Conservation (phyloP, 2,888 invertebrate genomes). For the Platynereis dumerilii region DNA sequence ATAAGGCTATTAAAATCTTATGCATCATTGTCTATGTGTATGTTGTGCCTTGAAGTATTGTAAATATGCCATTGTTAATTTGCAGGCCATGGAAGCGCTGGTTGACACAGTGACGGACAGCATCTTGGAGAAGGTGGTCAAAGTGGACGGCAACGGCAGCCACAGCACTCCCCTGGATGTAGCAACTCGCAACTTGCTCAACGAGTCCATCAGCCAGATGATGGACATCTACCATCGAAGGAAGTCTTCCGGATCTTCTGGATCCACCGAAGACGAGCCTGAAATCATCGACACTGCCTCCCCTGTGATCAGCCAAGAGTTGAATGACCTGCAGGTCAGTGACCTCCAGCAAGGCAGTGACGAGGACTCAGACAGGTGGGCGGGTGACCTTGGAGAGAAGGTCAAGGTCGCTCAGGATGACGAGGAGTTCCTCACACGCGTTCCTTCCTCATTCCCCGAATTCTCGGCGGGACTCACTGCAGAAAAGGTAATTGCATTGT, state of each 20-base stretch:
- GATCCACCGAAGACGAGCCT: slow-evolving; percentile 8
- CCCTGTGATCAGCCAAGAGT: not conserved
- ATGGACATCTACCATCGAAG: slow-evolving; percentile 39
- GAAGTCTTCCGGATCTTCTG: not conserved
- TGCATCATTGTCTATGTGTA: too few relatives aligned
- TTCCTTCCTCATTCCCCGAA: slow-evolving; percentile 2
- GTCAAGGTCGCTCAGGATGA: too few relatives aligned
- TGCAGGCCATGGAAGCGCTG: slow-evolving; percentile 24
- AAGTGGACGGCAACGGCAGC: not conserved
- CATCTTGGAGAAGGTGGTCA: slow-evolving; percentile 44
- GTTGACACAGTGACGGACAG: slow-evolving; percentile 50
- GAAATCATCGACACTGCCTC: not conserved
- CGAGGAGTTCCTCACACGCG: not conserved
- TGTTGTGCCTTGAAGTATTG: too few relatives aligned
- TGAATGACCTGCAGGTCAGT: too few relatives aligned
- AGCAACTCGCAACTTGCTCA: slow-evolving; percentile 47
- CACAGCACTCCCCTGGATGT: slow-evolving; percentile 43
- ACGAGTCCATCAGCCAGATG: slow-evolving; percentile 56
- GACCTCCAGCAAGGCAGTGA: too few relatives aligned
- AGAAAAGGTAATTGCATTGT: slow-evolving; percentile 16
- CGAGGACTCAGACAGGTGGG: too few relatives aligned
- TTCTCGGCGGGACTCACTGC: slow-evolving; percentile 8
- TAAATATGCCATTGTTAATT: too few relatives aligned
- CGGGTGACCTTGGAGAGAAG: too few relatives aligned
- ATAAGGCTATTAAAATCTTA: too few relatives aligned